Evolutionary conservation across 2,113 vertebrate species (phyloP), one percentile per base, ranked within the genome.

Genomic region (Phalacrocorax brasilianus): DNA sequence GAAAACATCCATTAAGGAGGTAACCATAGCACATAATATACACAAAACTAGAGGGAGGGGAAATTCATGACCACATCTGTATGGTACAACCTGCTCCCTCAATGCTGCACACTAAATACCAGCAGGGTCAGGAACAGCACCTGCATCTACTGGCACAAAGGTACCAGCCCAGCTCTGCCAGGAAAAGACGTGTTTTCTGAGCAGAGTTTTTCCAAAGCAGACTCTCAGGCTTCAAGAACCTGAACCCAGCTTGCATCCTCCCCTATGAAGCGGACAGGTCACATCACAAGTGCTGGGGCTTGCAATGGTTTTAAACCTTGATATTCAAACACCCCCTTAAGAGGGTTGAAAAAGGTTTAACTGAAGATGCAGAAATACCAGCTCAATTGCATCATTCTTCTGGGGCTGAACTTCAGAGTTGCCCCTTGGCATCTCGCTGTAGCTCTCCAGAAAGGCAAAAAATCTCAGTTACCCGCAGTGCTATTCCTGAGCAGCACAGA

Each of bases 11-110:
- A 75, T 32, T 19, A n/a, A 33, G 61, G 76, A 92, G 24, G 52
- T 10, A 35, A 44, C 38, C 6, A n/a, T 5, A 52, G 19, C 8
- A 44, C 1, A 4, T 2, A 53, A 50, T 1, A 11, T 4, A 40
- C 6, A 42, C 26, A 52, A 38, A 86, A 28, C 18, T 22, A 59
- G 17, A 78, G 30, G 26, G 55, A 88, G 33, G 40, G 58, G 62
- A 82, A 89, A 91, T 30, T 14, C 19, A 5, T 21, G 30, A 11
- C 24, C 23, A 18, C 8, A 21, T 18, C 56, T 59, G 52, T 8
- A 21, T 8, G 38, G 62, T 27, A 67, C 91, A 74, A 71, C 12
- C 47, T 74, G 47, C 30, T 32, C 58, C 38, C 77, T 50, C n/a
- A 9, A 2, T 5, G 24, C 77, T 27, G 16, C 8, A 24, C 24